Evolutionary conservation across 2,888 invertebrate genomes (phyloP), one percentile per base, ranked within the genome.

Genomic region (Unio pictorum): DNA sequence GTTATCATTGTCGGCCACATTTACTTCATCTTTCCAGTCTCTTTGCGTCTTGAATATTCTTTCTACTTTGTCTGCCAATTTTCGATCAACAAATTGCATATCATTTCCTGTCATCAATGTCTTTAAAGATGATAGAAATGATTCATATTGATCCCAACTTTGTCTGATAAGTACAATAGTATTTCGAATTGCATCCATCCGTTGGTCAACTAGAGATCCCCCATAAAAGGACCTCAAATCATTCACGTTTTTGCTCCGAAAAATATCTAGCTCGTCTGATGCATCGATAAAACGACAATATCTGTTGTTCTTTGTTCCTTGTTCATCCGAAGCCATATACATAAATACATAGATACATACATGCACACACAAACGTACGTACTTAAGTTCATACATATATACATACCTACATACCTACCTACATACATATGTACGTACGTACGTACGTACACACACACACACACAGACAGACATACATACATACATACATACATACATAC

Each of bases 191-290:
- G 76, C 76, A 0, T 72, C 66, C 76, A 78, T 76, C 28, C 81
- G 64, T 17, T 70, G 55, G 56, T 76, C 72, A 4, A 81, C 66
- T 7, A 68, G 58, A 20, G 59, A 61, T 8, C 78, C 79, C 54
- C 75, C 72, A 68, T 81, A 81, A 65, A 79, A 81, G 2, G 81
- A 76, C 62, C 75, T 74, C 34, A 76, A 56, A 26, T 74, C 74
- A 66, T 74, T 76, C 56, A 76, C 55, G 15, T 71, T 68, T 64
- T 76, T 73, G 64, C 73, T 76, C 54, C 72, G 72, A 54, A 74
- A 70, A 30, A 76, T 55, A 18, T 76, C 76, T 5, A 72, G 58
- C 1, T 69, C 62, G 20, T 72, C 69, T 3, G 61, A 68, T 17
- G 66, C 58, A 45, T 74, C 74, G 5, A 69, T 72, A 72, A 72